Evolutionary conservation across 2,797 vertebrate genomes (phyloP), one percentile per base, ranked within the genome.

Genomic region (Argentina silus): DNA sequence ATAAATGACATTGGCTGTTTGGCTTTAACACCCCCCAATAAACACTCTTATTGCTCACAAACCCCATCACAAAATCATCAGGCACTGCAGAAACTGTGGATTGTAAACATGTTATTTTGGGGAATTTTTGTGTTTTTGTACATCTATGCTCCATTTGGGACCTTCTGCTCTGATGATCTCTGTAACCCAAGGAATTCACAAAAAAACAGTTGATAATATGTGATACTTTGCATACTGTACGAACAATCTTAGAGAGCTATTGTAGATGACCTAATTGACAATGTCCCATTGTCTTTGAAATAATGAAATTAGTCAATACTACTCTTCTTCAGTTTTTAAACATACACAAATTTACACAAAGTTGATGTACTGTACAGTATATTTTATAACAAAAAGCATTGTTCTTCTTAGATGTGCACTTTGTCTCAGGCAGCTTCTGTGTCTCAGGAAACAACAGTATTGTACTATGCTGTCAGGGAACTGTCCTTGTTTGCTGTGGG

Each of bases 31-130:
- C 55, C 56, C 48, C 43, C 23, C 3, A 23, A 60, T 60, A 60
- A 60, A 60, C 57, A 36, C 23, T n/a, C 9, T 12, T 55, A 64
- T 73, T 78, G 70, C 60, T 23, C 69, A 21, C 65, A 62, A 70
- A 78, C 67, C 72, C 73, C 72, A 77, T 81, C 80, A 77, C 56
- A 78, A 74, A 75, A 77, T 73, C 67, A 77, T 73, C 77, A 78
- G 43, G 64, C 44, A 53, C 61, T 61, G 62, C 48, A 67, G 77
- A 74, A 57, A 53, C 0, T 7, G 4, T 27, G 68, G 67, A 66
- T 62, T 68, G 55, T 23, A 64, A 59, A 63, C 36, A 0, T 55
- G 19, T 55, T 48, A 50, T 1, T 42, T n/a, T 61, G 7, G 17
- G 19, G 19, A 42, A 7, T 53, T 6, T 51, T 42, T 48, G 43